These are phyloP conservation scores for Drosophila pseudotakahashii DNA, from an alignment of 2,888 invertebrate species.

Conservation along the genomic window DNA sequence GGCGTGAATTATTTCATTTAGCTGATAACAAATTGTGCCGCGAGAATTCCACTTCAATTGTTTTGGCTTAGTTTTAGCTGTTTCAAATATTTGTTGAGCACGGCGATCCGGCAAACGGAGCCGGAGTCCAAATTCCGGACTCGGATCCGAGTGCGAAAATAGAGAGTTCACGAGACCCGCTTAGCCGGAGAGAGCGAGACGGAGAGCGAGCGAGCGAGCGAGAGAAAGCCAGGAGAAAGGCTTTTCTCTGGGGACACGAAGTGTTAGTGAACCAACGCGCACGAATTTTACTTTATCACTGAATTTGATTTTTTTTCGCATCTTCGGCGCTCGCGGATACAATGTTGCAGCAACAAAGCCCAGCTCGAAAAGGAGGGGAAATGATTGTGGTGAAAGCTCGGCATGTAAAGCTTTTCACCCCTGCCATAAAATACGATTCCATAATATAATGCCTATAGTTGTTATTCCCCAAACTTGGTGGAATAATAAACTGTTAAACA, in stretches of 20 bases:
- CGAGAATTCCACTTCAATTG: conserved; percentile 40
- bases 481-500: no score
- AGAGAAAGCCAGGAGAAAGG: conserved; percentile 20
- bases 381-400: background rate
- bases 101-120: conserved; percentile 55
- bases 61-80: conserved; percentile 37
- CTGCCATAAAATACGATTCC: no score
- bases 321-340: conserved; percentile 17
- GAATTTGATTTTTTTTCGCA: conserved; percentile 67
- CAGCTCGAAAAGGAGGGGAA: conserved; percentile 11
- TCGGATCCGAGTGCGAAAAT: conserved; percentile 45
- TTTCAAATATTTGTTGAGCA: conserved; percentile 16
- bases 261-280: conserved; percentile 69
- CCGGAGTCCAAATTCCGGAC: conserved; percentile 55
- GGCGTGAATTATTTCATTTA: conserved; percentile 38
- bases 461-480: no score
- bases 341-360: conserved; percentile 14
- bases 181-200: conserved; percentile 19
- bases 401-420: background rate
- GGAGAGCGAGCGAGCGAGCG: conserved; percentile 8
- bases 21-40: conserved; percentile 33
- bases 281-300: conserved; percentile 74
- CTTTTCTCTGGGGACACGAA: conserved; percentile 52
- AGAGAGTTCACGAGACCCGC: conserved; percentile 23
- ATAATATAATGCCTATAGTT: no score